phyloP scores from a whole-genome alignment of 2,888 invertebrate species.

The Hydropsyche betteni region DNA sequence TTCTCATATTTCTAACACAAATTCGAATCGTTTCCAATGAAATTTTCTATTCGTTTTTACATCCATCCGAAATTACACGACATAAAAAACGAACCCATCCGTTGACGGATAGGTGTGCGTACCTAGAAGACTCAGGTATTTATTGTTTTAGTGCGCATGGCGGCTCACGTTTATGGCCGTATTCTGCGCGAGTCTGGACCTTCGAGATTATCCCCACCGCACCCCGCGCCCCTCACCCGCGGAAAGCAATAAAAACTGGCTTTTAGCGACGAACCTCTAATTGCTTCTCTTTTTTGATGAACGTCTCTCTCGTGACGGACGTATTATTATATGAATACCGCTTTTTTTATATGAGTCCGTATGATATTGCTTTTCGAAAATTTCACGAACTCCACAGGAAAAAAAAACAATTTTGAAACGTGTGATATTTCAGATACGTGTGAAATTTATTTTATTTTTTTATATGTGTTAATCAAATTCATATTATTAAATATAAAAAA shows the following conservation, averaged over 20 bases:
- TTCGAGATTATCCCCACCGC: conserved; percentile 32
- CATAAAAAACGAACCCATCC: background rate
- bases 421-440: too few species aligned
- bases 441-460: too few species aligned
- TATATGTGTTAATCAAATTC: too few species aligned
- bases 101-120: background rate
- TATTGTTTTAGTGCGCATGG: conserved; percentile 30
- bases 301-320: conserved; percentile 27
- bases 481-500: too few species aligned
- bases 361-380: too few species aligned
- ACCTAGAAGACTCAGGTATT: conserved; percentile 12
- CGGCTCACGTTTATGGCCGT: conserved; percentile 24
- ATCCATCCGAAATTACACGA: too few species aligned
- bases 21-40: too few species aligned
- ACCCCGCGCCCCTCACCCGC: background rate
- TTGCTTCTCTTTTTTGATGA: conserved; percentile 30
- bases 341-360: background rate
- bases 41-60: too few species aligned
- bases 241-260: conserved; percentile 20
- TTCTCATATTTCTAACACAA: too few species aligned
- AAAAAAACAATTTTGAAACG: too few species aligned
- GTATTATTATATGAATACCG: conserved; percentile 29
- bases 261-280: conserved; percentile 36
- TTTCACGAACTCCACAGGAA: too few species aligned
- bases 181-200: conserved; percentile 7